Base-by-base conservation (phyloP, 2,888 invertebrate species). In the Saturnia japonica region DNA sequence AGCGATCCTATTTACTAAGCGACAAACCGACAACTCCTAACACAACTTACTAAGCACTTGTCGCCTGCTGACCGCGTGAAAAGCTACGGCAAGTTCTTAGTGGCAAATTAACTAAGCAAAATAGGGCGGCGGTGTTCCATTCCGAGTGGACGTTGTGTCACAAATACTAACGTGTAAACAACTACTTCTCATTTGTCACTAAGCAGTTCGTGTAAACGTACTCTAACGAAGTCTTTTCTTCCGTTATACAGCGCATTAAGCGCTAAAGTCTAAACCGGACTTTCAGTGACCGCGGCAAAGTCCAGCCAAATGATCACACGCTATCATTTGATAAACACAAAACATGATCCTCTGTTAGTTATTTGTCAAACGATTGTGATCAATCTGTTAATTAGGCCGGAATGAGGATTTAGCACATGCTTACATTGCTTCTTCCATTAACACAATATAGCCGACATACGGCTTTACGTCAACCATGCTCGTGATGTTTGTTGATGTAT, bases 391-490 rank as follows among this genome's bases (percentile, higher is more conserved):
- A 68, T 68, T 51, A 54, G 34, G 40, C 40, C 54, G n/a, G 54
- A 16, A 54, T 68, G 40, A 54, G 11, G 43, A 69, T 60, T 69
- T 60, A 45, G 40, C 64, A 64, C 64, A 40, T 60, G 43, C 25
- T 60, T 25, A 45, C 43, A 60, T 69, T 60, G 60, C 28, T 40
- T 42, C 57, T 60, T 54, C 28, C 43, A 69, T 69, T 69, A 60
- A 60, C 68, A 69, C 68, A 45, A 62, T 60, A 54, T 42, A 43
- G 60, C 34, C 34, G 34, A 34, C n/a, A n/a, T n/a, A n/a, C 34
- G 34, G 34, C 57, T 60, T 60, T 69, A 60, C 68, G 68, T 69
- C 68, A 69, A 69, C 28, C 25, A 43, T n/a, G n/a, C n/a, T 60
- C 68, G 68, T 69, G 68, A 69, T 69, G 6, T 25, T 68, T 42